These are phyloP conservation scores for Palythoa grandis DNA, from an alignment of 92 coral and sea anemone genomes.

Conservation along the genomic window DNA sequence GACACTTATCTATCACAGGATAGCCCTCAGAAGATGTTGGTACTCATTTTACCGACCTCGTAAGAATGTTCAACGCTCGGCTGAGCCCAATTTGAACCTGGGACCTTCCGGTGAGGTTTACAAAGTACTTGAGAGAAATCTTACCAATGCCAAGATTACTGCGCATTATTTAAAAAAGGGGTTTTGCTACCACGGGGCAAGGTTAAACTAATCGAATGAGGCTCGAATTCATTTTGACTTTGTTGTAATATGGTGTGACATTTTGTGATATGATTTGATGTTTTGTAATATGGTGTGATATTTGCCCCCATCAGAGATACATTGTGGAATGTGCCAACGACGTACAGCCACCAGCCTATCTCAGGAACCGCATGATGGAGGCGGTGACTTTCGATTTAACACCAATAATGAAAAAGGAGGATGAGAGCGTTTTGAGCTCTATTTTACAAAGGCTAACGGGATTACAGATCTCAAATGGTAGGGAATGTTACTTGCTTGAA, in stretches of 20 bases:
- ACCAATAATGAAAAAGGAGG: constrained; percentile 69
- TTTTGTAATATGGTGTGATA: background rate
- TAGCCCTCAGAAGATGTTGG: too few relatives aligned
- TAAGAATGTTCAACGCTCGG: too few relatives aligned
- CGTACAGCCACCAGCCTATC: constrained; percentile 78
- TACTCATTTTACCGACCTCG: too few relatives aligned
- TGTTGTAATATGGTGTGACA: background rate
- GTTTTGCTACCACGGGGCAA: too few relatives aligned
- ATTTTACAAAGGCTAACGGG: background rate
- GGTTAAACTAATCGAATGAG: too few relatives aligned
- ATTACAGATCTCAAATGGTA: constrained; percentile 7
- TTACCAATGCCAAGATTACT: too few relatives aligned
- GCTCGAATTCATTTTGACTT: too few relatives aligned
- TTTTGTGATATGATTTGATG: background rate
- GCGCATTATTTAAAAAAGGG: too few relatives aligned
- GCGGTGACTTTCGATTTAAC: constrained; percentile 80
- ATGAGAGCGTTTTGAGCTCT: background rate
- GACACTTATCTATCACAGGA: too few relatives aligned
- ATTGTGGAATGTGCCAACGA: constrained; percentile 67
- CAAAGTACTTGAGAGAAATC: too few relatives aligned
- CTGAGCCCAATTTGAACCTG: too few relatives aligned
- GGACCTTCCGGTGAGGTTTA: too few relatives aligned
- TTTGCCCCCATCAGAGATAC: constrained; percentile 62
- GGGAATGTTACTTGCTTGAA: background rate
- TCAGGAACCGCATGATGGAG: constrained; percentile 69